Base-by-base conservation (phyloP, 2,113 vertebrate genomes). In the Microcebus murinus region DNA sequence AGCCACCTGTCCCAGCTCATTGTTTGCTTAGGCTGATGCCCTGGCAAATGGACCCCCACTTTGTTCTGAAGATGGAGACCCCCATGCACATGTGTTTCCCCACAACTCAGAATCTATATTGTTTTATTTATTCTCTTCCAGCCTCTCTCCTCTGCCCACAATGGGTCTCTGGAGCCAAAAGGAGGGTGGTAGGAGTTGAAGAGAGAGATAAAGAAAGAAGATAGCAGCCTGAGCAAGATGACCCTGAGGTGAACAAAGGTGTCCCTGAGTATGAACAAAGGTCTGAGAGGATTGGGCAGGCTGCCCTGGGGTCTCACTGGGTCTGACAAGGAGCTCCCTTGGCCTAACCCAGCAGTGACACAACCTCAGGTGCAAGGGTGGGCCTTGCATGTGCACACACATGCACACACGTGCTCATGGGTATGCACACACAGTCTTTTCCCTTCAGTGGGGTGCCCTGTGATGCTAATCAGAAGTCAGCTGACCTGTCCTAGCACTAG, bases 1-100 rank as follows among this genome's bases (percentile, higher is more conserved):
- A 12, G 18, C 1, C 1, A 0, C 1, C 1, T 0, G 0, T 3
- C 1, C 2, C 1, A 15, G 82, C 12, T 57, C 7, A 9, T 34
- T 17, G 1, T 61, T 6, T 18, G 4, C 57, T 9, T 48, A 14
- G 23, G 45, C 71, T 31, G 3, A 59, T 39, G 9, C n/a, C 8
- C 29, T 1, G 15, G 34, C n/a, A 15, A 39, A 27, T 3, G 1
- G 27, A 65, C 21, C n/a, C 42, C 61, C 27, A 34, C 29, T 61
- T 31, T 42, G 8, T 36, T n/a, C 48, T 74, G 12, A 48, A 79
- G 34, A 77, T 39, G 45, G 87, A 39, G 18, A 31, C 25, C 21
- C 21, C 48, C 25, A 1, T 25, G 20, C 45, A 29, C 1, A 0
- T 9, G 0, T 31, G 23, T 7, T 42, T 48, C 18, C 36, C 27